phyloP scores from a whole-genome alignment of 2,888 invertebrate species.

The Caenorhabditis becei region DNA sequence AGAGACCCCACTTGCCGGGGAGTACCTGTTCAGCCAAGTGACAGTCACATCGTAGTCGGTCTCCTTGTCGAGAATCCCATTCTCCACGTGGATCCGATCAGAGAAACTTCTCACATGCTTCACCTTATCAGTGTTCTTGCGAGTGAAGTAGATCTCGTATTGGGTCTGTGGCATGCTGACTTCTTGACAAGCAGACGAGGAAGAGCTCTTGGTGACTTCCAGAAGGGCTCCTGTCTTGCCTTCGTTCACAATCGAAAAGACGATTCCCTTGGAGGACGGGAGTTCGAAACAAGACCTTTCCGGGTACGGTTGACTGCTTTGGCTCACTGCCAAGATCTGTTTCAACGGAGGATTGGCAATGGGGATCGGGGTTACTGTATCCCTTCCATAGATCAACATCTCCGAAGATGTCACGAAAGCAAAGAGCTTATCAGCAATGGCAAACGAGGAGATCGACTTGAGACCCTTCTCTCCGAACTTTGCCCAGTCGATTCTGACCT shows the following conservation, averaged over 20 bases:
- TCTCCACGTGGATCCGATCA: conserved; percentile 76
- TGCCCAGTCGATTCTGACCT: conserved; percentile 78
- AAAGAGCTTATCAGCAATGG: conserved; percentile 80
- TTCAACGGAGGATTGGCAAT: conserved; percentile 78
- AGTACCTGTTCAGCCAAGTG: conserved; percentile 79
- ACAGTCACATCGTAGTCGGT: conserved; percentile 80
- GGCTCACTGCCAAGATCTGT: conserved; percentile 80
- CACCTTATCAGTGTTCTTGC: conserved; percentile 78
- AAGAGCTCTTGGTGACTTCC: conserved; percentile 67
- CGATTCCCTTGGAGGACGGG: conserved; percentile 75
- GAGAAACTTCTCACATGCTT: conserved; percentile 75
- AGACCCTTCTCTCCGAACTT: conserved; percentile 80
- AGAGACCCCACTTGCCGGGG: conserved; percentile 72
- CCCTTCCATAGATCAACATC: conserved; percentile 77
- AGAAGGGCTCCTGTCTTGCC: conserved; percentile 78
- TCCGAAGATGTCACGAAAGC: conserved; percentile 79
- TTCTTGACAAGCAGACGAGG: conserved; percentile 69
- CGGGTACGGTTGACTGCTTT: conserved; percentile 81
- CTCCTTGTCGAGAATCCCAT: conserved; percentile 81
- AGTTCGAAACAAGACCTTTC: conserved; percentile 79
- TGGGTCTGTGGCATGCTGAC: conserved; percentile 79
- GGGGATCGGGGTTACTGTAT: conserved; percentile 72
- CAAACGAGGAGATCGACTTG: conserved; percentile 78
- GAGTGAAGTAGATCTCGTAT: conserved; percentile 78
- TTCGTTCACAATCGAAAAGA: conserved; percentile 79